Evolutionary conservation across 2,888 invertebrate species (phyloP), one percentile per base, ranked within the genome.

Genomic region (Trichopria drosophilae): DNA sequence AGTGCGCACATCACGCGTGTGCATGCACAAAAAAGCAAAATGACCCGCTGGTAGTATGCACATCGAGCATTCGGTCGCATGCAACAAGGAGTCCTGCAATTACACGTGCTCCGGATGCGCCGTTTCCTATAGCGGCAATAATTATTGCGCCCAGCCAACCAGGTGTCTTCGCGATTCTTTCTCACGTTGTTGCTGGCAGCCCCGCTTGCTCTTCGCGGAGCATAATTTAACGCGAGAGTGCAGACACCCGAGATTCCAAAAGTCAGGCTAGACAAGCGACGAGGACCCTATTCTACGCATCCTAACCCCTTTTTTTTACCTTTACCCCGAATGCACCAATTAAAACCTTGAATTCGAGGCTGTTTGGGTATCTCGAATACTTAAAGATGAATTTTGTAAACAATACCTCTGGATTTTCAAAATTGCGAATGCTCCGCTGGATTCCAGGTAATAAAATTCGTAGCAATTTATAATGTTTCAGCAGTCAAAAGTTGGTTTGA

Each of bases 31-130:
- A n/a, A n/a, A n/a, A n/a, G 16, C 5, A 13, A 15, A 26, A 18
- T 29, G 19, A 41, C 6, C 22, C 12, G 10, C n/a, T 7, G 15
- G 12, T 19, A n/a, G 29, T 7, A 29, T n/a, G 16, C n/a, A 12
- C 16, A 26, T n/a, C 32, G 9, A 24, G n/a, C n/a, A n/a, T n/a
- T n/a, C n/a, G n/a, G n/a, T n/a, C n/a, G 28, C 29, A 36, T 9
- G 40, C 26, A 35, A 35, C 26, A 37, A 42, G 39, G 49, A 44
- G 42, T 48, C 39, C 39, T 24, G 29, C 49, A 50, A 53, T 53
- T 53, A 49, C 45, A 47, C 40, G 41, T 36, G 50, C 48, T 34
- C 51, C 54, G 54, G 51, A 54, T 54, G 50, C 50, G 46, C 20
- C 32, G 39, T 18, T 53, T 50, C 45, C 49, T 53, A 26, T 26